phyloP scores from a whole-genome alignment of 2,888 invertebrate species.

The Dryadula phaetusa region DNA sequence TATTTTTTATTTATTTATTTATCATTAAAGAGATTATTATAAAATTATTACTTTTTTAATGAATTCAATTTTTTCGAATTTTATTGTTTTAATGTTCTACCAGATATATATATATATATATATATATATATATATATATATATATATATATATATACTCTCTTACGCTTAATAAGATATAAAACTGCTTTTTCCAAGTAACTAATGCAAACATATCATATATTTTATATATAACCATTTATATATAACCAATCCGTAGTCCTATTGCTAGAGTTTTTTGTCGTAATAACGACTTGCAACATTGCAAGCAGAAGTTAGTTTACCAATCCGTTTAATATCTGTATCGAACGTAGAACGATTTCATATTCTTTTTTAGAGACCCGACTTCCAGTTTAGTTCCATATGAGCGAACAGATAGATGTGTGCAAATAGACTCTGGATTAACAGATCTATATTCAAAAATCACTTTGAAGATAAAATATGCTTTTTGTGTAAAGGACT shows the following conservation, averaged over 20 bases:
- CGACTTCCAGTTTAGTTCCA: not conserved
- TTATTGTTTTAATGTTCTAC: no score
- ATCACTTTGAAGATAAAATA: not conserved
- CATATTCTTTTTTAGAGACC: not conserved
- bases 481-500: not conserved
- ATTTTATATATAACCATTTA: no score
- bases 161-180: no score
- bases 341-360: not conserved
- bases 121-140: no score
- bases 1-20: no score
- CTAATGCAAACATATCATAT: no score
- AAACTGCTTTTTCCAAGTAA: no score
- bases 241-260: not conserved
- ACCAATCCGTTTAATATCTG: not conserved
- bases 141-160: no score
- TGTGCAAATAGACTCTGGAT: constrained; percentile 8
- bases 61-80: no score
- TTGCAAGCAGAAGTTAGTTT: not conserved
- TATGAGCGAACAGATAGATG: not conserved
- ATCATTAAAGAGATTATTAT: no score
- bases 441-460: not conserved
- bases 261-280: not conserved
- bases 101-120: no score
- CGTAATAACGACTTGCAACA: not conserved
- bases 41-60: no score